Percentiles rank a stretch among this genome's conserved stretches.
Evolutionary conservation across 2,113 vertebrate genomes (phyloP).

Genomic region (Motacilla alba): DNA sequence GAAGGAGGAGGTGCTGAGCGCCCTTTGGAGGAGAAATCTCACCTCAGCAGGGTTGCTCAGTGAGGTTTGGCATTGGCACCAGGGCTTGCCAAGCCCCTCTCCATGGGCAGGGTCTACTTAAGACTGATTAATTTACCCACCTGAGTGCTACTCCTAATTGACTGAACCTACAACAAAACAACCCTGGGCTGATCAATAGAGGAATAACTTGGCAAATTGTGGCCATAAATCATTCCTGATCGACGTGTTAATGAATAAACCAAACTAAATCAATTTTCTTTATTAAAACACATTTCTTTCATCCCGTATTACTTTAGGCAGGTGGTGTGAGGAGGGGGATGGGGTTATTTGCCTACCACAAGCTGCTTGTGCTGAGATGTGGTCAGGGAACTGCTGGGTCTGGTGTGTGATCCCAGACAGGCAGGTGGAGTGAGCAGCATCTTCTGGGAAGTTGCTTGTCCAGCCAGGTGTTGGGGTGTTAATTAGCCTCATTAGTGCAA

Average conservation of each 20-base stretch:
- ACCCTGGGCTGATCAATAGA: constrained; percentile 70
- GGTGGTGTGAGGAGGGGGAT: background rate
- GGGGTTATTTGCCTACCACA: background rate
- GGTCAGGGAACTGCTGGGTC: background rate
- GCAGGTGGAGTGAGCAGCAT: background rate
- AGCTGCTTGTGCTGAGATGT: background rate
- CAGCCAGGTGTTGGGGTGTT: background rate
- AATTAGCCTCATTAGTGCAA: background rate
- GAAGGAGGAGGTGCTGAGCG: background rate
- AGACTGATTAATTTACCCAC: constrained; percentile 59
- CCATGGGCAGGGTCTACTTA: background rate
- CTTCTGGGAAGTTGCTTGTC: background rate
- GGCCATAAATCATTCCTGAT: constrained; percentile 73
- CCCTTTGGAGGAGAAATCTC: background rate
- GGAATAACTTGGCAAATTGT: constrained; percentile 81
- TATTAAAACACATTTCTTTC: constrained; percentile 73
- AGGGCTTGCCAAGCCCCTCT: background rate
- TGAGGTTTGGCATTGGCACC: background rate
- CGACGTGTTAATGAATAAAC: constrained; percentile 64
- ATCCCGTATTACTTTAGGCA: constrained; percentile 46
- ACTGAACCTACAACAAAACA: constrained; percentile 66
- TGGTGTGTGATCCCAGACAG: no score
- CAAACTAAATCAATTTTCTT: constrained; percentile 71
- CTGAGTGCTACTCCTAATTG: constrained; percentile 63
- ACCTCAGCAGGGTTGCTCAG: accelerated